These are phyloP conservation scores for Copidosoma aretas DNA, from an alignment of 2,888 invertebrate species.

Conservation along the genomic window DNA sequence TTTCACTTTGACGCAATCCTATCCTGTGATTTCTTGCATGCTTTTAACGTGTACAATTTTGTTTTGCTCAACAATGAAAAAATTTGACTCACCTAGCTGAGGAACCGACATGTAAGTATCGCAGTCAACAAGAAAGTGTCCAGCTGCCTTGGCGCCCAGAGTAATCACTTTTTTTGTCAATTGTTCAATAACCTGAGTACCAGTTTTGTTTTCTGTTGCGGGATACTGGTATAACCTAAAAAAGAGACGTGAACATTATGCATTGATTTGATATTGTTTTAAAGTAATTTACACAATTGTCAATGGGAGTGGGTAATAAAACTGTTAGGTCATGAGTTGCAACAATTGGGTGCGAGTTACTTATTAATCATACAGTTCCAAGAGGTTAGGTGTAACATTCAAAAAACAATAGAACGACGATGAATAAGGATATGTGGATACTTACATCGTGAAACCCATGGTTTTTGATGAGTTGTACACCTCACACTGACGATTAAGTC, in stretches of 20 bases:
- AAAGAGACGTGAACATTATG: conserved; percentile 6
- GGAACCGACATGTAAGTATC: conserved; percentile 88
- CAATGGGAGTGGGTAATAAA: too few relatives aligned
- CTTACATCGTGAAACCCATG: conserved; percentile 73
- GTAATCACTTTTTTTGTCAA: conserved; percentile 84
- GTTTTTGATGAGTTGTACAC: conserved; percentile 28
- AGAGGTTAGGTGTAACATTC: too few relatives aligned
- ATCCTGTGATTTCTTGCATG: too few relatives aligned
- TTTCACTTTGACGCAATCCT: too few relatives aligned
- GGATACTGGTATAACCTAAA: conserved; percentile 83
- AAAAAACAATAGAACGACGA: not conserved
- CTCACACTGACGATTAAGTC: not conserved
- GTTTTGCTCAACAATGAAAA: conserved; percentile 2
- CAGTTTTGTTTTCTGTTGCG: conserved; percentile 87
- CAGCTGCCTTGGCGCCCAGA: conserved; percentile 85
- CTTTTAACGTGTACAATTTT: not conserved
- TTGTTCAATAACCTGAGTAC: conserved; percentile 86
- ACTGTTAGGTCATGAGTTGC: too few relatives aligned
- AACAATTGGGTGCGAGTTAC: too few relatives aligned
- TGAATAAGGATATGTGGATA: conserved; percentile 38
- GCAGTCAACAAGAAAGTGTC: conserved; percentile 93
- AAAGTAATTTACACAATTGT: too few relatives aligned
- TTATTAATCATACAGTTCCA: too few relatives aligned
- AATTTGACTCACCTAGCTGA: conserved; percentile 67
- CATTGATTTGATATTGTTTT: too few relatives aligned